Conservation (phyloP, 1,140 invertebrate species). For the Cherax destructor region DNA sequence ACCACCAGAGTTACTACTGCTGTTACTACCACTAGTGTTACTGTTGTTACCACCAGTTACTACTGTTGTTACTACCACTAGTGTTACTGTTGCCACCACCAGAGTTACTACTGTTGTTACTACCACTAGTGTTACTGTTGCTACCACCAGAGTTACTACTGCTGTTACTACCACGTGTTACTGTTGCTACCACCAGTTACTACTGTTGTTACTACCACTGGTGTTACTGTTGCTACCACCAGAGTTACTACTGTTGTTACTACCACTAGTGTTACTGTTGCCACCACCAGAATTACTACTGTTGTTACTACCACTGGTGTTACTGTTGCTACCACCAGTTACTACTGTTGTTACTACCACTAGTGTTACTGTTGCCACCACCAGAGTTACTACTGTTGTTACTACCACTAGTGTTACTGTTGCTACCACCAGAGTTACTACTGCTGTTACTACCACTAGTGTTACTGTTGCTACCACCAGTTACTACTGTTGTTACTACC, state of each 20-base stretch:
- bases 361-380: no score
- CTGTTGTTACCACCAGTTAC: no score
- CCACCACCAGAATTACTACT: background rate
- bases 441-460: background rate
- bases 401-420: background rate
- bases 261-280: background rate
- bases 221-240: background rate
- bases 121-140: background rate
- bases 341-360: background rate
- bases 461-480: background rate
- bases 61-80: background rate
- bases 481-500: background rate
- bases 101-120: background rate
- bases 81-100: no score
- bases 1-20: background rate
- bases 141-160: background rate
- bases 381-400: background rate
- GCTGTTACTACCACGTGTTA: background rate
- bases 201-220: background rate
- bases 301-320: background rate
- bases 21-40: background rate
- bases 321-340: background rate
- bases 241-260: background rate
- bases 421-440: background rate
- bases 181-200: background rate